These are phyloP conservation scores for Labeo calbasu DNA, from an alignment of 2,797 vertebrate species.

Conservation along the genomic window DNA sequence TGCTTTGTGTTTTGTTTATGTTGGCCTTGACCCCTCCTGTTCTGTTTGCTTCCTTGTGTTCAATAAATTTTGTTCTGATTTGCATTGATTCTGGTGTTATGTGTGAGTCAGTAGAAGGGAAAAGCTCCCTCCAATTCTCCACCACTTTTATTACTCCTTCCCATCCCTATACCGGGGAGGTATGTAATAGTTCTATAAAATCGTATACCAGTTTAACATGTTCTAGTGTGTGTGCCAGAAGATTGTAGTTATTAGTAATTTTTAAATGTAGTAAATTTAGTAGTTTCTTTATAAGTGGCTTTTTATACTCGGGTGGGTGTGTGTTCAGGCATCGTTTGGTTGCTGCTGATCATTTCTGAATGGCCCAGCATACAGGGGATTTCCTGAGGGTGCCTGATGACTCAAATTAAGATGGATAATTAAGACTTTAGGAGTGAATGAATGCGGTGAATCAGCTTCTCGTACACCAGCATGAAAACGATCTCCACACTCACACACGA, in stretches of 20 bases:
- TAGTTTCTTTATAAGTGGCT: not conserved
- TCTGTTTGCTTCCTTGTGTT: no score
- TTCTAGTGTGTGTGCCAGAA: not conserved
- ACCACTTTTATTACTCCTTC: no score
- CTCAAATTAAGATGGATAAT: slow-evolving; percentile 55
- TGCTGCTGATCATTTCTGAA: not conserved
- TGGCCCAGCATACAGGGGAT: not conserved
- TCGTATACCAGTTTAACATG: not conserved
- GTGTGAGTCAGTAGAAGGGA: no score
- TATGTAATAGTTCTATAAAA: not conserved
- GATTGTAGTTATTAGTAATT: not conserved
- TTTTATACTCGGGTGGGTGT: not conserved
- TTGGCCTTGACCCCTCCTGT: no score
- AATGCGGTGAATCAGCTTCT: slow-evolving; percentile 47
- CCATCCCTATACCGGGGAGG: no score
- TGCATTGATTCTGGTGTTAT: no score
- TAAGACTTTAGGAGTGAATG: slow-evolving; percentile 47
- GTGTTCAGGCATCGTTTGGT: not conserved
- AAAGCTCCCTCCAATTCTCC: no score
- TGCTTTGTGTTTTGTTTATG: no score
- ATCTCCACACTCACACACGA: not conserved
- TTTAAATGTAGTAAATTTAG: no score
- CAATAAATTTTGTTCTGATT: no score
- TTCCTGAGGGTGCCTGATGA: slow-evolving; percentile 45
- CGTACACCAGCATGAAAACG: slow-evolving; percentile 27